Percentiles rank a stretch among this genome's conserved stretches.
Conservation (phyloP, 2,113 vertebrate species). For the Sebastes fasciatus region DNA sequence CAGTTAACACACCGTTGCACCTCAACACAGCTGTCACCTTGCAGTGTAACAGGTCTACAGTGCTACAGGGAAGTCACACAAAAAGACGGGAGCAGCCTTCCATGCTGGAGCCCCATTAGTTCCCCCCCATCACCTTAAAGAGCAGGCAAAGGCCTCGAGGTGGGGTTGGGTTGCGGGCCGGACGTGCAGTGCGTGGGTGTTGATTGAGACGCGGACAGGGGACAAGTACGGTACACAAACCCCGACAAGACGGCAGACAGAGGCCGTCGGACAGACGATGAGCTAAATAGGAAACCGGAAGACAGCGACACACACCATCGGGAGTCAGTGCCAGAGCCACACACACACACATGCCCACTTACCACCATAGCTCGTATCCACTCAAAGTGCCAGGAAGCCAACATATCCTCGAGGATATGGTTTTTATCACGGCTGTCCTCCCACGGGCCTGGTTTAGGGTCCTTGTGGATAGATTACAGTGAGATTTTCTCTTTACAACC, state of each 20-base stretch:
- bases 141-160: conserved; percentile 57
- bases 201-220: conserved; percentile 64
- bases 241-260: conserved; percentile 67
- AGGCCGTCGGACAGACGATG: conserved; percentile 74
- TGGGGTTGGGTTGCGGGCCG: conserved; percentile 37
- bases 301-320: conserved; percentile 72
- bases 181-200: conserved; percentile 69
- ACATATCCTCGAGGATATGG: conserved; percentile 87
- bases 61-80: conserved; percentile 62
- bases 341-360: conserved; percentile 83
- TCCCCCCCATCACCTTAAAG: conserved; percentile 60
- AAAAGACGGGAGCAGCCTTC: conserved; percentile 59
- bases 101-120: conserved; percentile 66
- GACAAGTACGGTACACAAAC: conserved; percentile 61
- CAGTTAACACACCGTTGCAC: conserved; percentile 45
- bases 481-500: conserved; percentile 77
- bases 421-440: conserved; percentile 82
- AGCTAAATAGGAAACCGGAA: conserved; percentile 66
- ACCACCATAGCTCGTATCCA: conserved; percentile 87
- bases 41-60: conserved; percentile 42
- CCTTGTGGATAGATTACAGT: conserved; percentile 87
- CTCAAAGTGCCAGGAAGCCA: conserved; percentile 89
- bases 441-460: conserved; percentile 82
- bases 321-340: conserved; percentile 71
- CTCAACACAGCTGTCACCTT: conserved; percentile 46